Evolutionary conservation across 2,797 vertebrate genomes (phyloP), one percentile per base, ranked within the genome.

Genomic region (Euthynnus affinis): DNA sequence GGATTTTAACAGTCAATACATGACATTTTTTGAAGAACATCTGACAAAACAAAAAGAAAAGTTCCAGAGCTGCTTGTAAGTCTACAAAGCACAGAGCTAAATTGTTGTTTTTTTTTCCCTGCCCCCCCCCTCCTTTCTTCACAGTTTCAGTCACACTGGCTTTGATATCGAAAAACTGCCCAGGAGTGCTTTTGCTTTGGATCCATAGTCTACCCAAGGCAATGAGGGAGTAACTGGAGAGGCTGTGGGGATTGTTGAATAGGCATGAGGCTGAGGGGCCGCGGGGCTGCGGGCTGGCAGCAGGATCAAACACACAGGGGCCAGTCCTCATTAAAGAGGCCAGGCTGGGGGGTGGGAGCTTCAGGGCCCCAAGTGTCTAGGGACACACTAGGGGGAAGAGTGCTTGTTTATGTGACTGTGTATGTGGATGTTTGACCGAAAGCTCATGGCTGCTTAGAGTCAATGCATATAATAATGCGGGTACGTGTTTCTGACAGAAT

Each of bases 281-380:
- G 76, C 77, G 0, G 88, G 88, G 86, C 87, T 81, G 71, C 1
- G 34, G 34, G 85, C 83, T 94, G 91, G 91, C 88, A 91, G 81
- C 76, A 67, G 90, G 91, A 94, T 96, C 94, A 95, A 95, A 95
- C 88, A 64, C 79, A 73, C 79, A 86, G 82, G 89, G 87, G 85
- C 89, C 80, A 67, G 71, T 81, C 75, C 93, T 95, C 93, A 95
- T 96, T 95, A 96, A 92, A 81, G 84, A 87, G 89, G 87, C 88
- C 78, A 86, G 82, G 86, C 87, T 87, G 77, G 86, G 80, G 83
- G 80, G 81, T 61, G 82, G 87, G 65, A 81, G 86, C 80, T 12
- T 23, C 42, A 52, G 83, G 85, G 82, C 69, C 86, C 75, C 57
- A 52, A 83, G 84, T 81, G 88, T 94, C 89, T 78, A 44, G 90